A percentile compares a stretch with the other conserved stretches of the same genome.
phyloP scores from a whole-genome alignment of 64 coral and sea anemone species.

The Montipora efflorescens region DNA sequence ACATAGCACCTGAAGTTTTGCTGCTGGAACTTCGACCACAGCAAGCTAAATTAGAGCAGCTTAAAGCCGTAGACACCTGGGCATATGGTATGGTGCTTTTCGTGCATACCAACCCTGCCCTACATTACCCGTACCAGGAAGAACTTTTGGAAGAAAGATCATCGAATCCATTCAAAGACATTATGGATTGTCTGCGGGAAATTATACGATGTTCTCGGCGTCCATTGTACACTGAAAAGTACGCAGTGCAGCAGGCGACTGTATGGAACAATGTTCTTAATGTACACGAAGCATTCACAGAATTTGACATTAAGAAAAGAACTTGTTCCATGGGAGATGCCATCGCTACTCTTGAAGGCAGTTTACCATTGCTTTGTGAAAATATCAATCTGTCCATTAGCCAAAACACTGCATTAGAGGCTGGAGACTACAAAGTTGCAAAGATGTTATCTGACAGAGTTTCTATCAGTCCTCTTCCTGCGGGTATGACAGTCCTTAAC shows the following conservation, averaged over 20 bases:
- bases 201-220: not conserved
- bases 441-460: not conserved
- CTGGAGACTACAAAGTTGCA: slow-evolving; percentile 6
- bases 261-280: not conserved
- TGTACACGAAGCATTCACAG: not conserved
- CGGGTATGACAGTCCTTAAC: not conserved
- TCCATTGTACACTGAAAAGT: not conserved
- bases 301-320: slow-evolving; percentile 11
- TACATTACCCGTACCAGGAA: slow-evolving; percentile 11
- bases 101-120: not conserved
- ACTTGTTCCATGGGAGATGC: not conserved
- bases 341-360: not conserved
- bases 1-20: not conserved
- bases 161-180: slow-evolving; percentile 8
- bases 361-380: not conserved
- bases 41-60: not conserved
- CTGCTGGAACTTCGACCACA: not conserved
- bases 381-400: slow-evolving; percentile 3
- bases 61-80: not conserved
- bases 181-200: not conserved
- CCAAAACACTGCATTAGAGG: not conserved
- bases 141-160: slow-evolving; percentile 2
- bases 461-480: slow-evolving; percentile 6
- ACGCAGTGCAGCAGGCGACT: not conserved
- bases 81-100: slow-evolving; percentile 11